Conservation (phyloP, 2,888 invertebrate species). For the Trichopoda pennipes region DNA sequence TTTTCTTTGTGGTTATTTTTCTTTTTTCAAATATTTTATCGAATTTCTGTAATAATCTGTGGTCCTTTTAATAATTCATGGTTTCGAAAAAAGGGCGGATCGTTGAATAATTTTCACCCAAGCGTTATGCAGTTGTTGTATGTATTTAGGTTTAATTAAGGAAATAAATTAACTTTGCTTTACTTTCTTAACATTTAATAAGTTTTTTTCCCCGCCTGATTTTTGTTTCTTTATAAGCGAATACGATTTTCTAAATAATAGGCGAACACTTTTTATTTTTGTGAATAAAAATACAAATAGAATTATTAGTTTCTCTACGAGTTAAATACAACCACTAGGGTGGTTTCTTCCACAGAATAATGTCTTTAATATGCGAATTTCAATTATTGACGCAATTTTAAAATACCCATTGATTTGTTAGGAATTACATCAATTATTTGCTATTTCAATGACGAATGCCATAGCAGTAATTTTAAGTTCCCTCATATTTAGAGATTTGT, state of each 20-base stretch:
- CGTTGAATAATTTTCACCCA: slow-evolving; percentile 18
- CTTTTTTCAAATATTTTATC: slow-evolving; percentile 16
- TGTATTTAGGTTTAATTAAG: slow-evolving; percentile 52
- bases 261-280: not conserved
- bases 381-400: too few species aligned
- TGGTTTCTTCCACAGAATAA: too few species aligned
- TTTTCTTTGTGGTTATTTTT: slow-evolving; percentile 58
- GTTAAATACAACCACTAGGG: too few species aligned
- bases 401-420: too few species aligned
- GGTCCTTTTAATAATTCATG: slow-evolving; percentile 65
- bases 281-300: not conserved
- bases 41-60: slow-evolving; percentile 51
- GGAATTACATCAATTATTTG: too few species aligned
- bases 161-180: slow-evolving; percentile 59
- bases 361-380: too few species aligned
- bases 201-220: not conserved
- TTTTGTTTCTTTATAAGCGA: not conserved
- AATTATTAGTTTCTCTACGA: not conserved
- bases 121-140: slow-evolving; percentile 13
- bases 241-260: not conserved
- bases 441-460: too few species aligned
- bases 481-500: too few species aligned
- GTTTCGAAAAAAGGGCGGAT: slow-evolving; percentile 59
- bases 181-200: slow-evolving; percentile 1
- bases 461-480: too few species aligned